Evolutionary conservation across 2,113 vertebrate genomes (phyloP).

Genomic region (Mesitornis unicolor): DNA sequence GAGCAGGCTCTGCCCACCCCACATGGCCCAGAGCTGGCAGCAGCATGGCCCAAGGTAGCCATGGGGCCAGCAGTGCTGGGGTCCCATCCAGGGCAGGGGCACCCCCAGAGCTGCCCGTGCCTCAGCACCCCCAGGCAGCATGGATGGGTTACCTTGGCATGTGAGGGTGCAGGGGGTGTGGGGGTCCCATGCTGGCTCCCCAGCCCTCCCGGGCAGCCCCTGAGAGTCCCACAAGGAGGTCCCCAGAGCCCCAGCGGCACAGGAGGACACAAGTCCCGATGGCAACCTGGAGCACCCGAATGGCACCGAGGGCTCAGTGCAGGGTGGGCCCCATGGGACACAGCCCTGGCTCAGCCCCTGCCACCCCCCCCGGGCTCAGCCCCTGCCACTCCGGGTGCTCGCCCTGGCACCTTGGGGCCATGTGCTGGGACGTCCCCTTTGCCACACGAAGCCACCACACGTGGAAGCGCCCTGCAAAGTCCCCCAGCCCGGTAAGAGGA

Average conservation of each 20-base stretch:
- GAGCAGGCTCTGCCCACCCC: rapidly evolving
- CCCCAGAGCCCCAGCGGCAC: background rate
- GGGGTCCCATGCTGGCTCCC: background rate
- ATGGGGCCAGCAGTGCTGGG: background rate
- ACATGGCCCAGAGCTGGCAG: rapidly evolving
- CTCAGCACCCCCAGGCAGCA: background rate
- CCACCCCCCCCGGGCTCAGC: rapidly evolving
- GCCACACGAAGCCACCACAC: rapidly evolving
- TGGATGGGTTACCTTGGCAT: background rate
- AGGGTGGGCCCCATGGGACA: background rate
- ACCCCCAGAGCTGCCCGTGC: rapidly evolving
- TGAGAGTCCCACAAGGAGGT: rapidly evolving
- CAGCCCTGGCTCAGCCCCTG: rapidly evolving
- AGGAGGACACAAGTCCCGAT: rapidly evolving
- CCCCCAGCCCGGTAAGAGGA: background rate
- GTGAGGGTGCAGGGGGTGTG: background rate
- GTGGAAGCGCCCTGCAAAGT: background rate
- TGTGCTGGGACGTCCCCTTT: rapidly evolving
- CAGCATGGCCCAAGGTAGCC: rapidly evolving
- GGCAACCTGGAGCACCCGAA: background rate
- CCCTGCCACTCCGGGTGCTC: rapidly evolving
- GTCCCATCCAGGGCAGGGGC: background rate
- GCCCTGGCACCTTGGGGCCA: rapidly evolving
- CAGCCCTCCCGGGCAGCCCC: background rate
- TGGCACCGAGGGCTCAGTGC: background rate